phyloP scores from a whole-genome alignment of 2,888 invertebrate genomes.

The Orthosia cruda region DNA sequence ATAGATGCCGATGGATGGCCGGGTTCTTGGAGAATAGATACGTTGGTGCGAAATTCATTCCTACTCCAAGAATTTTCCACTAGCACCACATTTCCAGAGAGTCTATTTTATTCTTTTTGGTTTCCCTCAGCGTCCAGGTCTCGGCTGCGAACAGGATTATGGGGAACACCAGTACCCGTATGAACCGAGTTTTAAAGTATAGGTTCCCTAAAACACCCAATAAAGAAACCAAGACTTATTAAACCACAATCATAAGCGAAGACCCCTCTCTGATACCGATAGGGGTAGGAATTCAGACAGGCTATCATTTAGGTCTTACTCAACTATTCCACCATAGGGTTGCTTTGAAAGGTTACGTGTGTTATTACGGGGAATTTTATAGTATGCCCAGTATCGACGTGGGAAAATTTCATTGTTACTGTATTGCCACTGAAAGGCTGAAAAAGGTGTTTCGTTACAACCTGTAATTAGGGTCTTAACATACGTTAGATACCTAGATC shows the following conservation, averaged over 20 bases:
- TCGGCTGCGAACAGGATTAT: too few relatives aligned
- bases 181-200: neutral
- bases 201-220: neutral
- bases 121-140: too few relatives aligned
- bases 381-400: conserved; percentile 6
- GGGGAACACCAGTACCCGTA: too few relatives aligned
- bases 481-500: neutral
- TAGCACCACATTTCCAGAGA: too few relatives aligned
- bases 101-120: too few relatives aligned
- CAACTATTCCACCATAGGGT: conserved; percentile 22
- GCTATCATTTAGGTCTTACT: conserved; percentile 43
- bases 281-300: conserved; percentile 32
- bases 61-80: too few relatives aligned
- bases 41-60: too few relatives aligned
- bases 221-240: neutral
- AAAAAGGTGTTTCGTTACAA: conserved; percentile 39
- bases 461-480: conserved; percentile 12
- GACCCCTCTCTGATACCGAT: neutral
- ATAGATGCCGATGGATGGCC: neutral
- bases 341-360: conserved; percentile 63
- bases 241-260: neutral
- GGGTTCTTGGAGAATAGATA: neutral
- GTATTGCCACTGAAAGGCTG: conserved; percentile 9
- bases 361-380: conserved; percentile 70
- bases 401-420: conserved; percentile 32